A percentile compares a stretch with the other conserved stretches of the same genome.
Evolutionary conservation across 2,888 invertebrate species (phyloP).

Genomic region (Gandaritis pyraliata): DNA sequence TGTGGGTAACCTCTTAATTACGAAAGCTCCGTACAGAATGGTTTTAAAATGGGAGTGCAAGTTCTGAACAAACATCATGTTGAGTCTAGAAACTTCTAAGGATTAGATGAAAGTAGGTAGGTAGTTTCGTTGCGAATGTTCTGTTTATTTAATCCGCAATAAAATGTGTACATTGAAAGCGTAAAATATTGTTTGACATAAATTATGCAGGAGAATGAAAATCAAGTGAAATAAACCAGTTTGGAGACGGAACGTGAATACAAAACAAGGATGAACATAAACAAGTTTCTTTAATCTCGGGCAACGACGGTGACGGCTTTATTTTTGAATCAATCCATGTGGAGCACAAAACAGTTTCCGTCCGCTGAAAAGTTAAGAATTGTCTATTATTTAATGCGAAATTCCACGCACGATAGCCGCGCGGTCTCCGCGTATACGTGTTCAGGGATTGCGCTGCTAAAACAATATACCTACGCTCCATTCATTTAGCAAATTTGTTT

Average conservation of each 20-base stretch:
- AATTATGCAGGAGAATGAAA: constrained; percentile 28
- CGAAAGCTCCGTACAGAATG: constrained; percentile 55
- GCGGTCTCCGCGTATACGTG: no score
- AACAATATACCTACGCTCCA: no score
- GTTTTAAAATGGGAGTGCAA: constrained; percentile 58
- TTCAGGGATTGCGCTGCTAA: no score
- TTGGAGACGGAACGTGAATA: constrained; percentile 22
- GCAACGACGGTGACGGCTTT: constrained; percentile 17
- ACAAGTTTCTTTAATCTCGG: constrained; percentile 22
- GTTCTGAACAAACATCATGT: constrained; percentile 68
- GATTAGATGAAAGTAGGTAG: constrained; percentile 55
- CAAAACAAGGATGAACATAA: constrained; percentile 22
- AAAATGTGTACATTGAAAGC: constrained; percentile 30
- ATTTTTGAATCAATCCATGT: constrained; percentile 11
- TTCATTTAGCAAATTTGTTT: no score
- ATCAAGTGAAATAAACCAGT: constrained; percentile 31
- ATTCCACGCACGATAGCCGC: no score
- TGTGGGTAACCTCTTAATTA: constrained; percentile 47
- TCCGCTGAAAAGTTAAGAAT: no score
- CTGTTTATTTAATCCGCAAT: constrained; percentile 48
- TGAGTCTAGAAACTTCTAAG: constrained; percentile 75
- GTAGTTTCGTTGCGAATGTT: constrained; percentile 51
- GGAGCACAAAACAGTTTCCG: neutral
- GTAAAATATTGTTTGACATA: constrained; percentile 34
- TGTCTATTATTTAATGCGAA: no score